A percentile compares a stretch with the other conserved stretches of the same genome.
These are phyloP conservation scores for Fukomys damarensis DNA, from an alignment of 2,113 vertebrate genomes.

Conservation along the genomic window DNA sequence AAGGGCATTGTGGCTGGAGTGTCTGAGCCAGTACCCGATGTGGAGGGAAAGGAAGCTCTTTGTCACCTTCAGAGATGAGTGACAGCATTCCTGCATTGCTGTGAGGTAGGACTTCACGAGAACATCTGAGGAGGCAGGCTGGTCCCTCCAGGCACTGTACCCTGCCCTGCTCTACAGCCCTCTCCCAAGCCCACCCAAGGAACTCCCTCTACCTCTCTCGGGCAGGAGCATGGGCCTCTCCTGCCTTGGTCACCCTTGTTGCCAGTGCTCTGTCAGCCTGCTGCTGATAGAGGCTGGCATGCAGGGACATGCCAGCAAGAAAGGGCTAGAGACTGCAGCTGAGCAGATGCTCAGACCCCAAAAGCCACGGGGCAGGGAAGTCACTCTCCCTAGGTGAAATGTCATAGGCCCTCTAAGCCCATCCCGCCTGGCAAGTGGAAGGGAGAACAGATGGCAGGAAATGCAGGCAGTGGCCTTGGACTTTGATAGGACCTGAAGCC, in stretches of 20 bases:
- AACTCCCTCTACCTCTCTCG: neutral
- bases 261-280: neutral
- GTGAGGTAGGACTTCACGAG: neutral
- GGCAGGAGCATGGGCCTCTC: neutral
- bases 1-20: neutral
- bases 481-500: neutral
- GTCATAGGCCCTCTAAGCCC: neutral
- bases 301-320: neutral
- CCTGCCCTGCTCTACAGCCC: neutral
- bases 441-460: conserved; percentile 57
- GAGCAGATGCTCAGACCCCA: neutral
- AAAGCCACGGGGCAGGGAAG: neutral
- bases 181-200: neutral
- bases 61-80: neutral
- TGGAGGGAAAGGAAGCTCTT: neutral
- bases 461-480: neutral
- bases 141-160: neutral
- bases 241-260: neutral
- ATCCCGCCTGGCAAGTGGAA: neutral
- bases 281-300: neutral
- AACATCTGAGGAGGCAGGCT: neutral
- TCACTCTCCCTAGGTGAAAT: neutral
- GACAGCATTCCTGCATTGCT: neutral
- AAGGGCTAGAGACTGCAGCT: neutral
- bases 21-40: neutral